phyloP scores from a whole-genome alignment of 1,140 invertebrate genomes.

The Drosophila repleta region DNA sequence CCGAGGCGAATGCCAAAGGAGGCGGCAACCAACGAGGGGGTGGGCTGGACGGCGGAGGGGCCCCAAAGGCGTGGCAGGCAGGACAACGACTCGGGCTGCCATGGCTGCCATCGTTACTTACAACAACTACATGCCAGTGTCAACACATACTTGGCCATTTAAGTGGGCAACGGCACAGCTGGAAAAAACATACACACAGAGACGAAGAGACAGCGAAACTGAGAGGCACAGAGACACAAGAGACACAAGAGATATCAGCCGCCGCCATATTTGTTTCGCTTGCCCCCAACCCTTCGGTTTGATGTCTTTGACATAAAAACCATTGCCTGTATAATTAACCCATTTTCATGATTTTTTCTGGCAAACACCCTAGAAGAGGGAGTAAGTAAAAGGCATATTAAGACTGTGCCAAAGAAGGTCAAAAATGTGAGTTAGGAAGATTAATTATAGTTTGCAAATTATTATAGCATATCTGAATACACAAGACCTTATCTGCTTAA shows the following conservation, averaged over 20 bases:
- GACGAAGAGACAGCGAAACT: background rate
- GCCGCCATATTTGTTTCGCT: conserved; percentile 71
- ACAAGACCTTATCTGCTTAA: too few species aligned
- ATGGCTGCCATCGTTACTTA: conserved; percentile 74
- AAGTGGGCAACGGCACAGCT: conserved; percentile 68
- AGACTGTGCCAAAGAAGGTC: background rate
- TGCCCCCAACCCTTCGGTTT: conserved; percentile 34
- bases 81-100: conserved; percentile 47
- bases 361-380: background rate
- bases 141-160: conserved; percentile 83
- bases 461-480: too few species aligned
- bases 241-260: conserved; percentile 2
- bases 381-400: background rate
- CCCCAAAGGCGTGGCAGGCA: conserved; percentile 35
- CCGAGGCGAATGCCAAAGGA: conserved; percentile 44
- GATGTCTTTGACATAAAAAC: conserved; percentile 71
- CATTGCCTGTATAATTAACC: conserved; percentile 69
- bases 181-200: conserved; percentile 11
- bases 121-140: conserved; percentile 83
- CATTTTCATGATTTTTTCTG: conserved; percentile 48
- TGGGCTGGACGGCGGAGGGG: too few species aligned
- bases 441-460: too few species aligned
- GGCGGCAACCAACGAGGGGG: too few species aligned
- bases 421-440: too few species aligned
- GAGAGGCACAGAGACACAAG: background rate